Base-by-base conservation (phyloP, 2,113 vertebrate species). In the Oostethus manadensis region DNA sequence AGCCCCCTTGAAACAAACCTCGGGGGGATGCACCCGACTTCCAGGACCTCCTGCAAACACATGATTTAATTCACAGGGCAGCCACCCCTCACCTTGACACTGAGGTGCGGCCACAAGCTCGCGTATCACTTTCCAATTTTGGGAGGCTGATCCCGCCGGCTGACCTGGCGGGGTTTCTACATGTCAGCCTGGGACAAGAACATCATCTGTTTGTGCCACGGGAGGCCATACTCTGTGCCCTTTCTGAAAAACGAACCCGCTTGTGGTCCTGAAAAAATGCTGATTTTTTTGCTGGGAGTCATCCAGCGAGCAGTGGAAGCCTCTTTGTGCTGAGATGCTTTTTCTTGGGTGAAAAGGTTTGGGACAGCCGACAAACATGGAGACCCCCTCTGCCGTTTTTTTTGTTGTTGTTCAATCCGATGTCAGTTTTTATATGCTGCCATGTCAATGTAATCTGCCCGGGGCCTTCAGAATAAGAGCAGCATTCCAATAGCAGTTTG, bases 61-160 rank as follows among this genome's bases (percentile, higher is more conserved):
- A 80, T 79, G 81, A 85, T 66, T 78, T 76, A 73, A 80, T 73
- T 74, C 67, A 79, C 62, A 76, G 79, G 73, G 61, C 71, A 74
- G 26, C 54, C 54, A 72, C 80, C 71, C 42, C 42, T 84, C 79
- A 80, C 82, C 75, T 81, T 81, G 79, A 86, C 82, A 63, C 68
- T 78, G 68, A 62, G 64, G 73, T 74, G 72, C 64, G 79, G 67
- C 51, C 63, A 78, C 58, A 74, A 60, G 51, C 62, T 66, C 53
- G 51, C 48, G 69, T 80, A 86, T 87, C 81, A 68, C 33, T 14
- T 86, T 86, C 81, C 86, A 22, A n/a, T 49, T 75, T 46, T 62
- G 64, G 21, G 57, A 65, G 69, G 55, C 62, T 80, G 73, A 77
- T 77, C 69, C 73, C 51, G 2, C 71, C 73, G 77, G 78, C 72